A percentile compares a stretch with the other conserved stretches of the same genome.
phyloP scores from a whole-genome alignment of 2,888 invertebrate species.

The Platycheirus albimanus region DNA sequence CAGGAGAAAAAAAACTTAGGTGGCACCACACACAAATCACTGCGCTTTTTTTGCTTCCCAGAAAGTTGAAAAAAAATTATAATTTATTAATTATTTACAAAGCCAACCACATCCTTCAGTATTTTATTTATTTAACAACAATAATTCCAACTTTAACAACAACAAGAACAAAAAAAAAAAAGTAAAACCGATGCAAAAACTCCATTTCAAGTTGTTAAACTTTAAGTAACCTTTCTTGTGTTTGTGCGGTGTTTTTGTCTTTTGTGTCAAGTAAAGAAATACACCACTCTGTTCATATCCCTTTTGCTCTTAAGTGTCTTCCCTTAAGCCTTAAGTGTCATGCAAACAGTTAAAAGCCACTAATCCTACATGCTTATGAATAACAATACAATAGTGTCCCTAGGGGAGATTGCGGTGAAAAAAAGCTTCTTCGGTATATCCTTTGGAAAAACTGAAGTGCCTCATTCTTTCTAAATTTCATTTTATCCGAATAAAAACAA shows the following conservation, averaged over 20 bases:
- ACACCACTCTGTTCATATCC: slow-evolving; percentile 1
- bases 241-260: background rate
- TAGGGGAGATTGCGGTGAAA: background rate
- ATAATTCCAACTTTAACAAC: too few relatives aligned
- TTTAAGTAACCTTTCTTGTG: slow-evolving; percentile 10
- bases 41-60: too few relatives aligned
- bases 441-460: slow-evolving; percentile 3
- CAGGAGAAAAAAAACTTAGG: too few relatives aligned
- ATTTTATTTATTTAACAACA: too few relatives aligned
- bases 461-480: slow-evolving; percentile 7
- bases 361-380: slow-evolving; percentile 27
- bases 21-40: too few relatives aligned
- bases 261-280: background rate
- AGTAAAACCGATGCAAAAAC: too few relatives aligned
- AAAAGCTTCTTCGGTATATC: slow-evolving; percentile 18
- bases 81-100: too few relatives aligned
- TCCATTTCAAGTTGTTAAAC: too few relatives aligned
- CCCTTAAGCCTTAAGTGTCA: slow-evolving; percentile 16
- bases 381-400: slow-evolving; percentile 31
- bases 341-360: slow-evolving; percentile 44
- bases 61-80: too few relatives aligned
- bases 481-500: background rate
- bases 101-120: too few relatives aligned
- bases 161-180: too few relatives aligned
- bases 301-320: slow-evolving; percentile 9